phyloP scores from a whole-genome alignment of 2,888 invertebrate genomes.

The Nymphalis polychloros region DNA sequence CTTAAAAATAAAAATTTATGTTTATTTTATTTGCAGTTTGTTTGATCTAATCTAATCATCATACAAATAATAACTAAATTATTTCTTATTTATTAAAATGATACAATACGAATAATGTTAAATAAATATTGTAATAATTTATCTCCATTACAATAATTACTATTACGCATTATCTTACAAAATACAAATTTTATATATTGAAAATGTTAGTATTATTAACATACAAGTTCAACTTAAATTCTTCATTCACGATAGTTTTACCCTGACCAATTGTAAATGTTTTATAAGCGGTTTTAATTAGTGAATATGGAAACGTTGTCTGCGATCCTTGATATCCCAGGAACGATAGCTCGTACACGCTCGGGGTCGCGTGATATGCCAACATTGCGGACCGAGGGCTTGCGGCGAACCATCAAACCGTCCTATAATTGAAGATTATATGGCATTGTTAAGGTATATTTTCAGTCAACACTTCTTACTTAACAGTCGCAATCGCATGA shows the following conservation, averaged over 20 bases:
- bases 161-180: no score
- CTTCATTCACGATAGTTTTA: not conserved
- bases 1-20: no score
- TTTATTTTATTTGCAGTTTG: no score
- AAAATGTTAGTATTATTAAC: no score
- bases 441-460: not conserved
- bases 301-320: slow-evolving; percentile 27
- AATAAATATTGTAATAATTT: no score
- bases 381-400: slow-evolving; percentile 54
- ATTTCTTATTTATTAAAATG: no score
- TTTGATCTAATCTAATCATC: no score
- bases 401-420: not conserved
- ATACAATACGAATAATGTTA: no score
- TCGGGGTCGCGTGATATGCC: slow-evolving; percentile 71
- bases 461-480: not conserved
- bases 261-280: slow-evolving; percentile 23
- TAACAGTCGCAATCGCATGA: not conserved
- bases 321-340: slow-evolving; percentile 44
- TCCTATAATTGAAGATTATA: not conserved
- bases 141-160: no score
- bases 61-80: no score
- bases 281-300: slow-evolving; percentile 36
- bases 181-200: no score
- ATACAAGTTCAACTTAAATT: no score
- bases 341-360: slow-evolving; percentile 48